phyloP scores from a whole-genome alignment of 2,113 vertebrate genomes.

The Saimiri boliviensis region DNA sequence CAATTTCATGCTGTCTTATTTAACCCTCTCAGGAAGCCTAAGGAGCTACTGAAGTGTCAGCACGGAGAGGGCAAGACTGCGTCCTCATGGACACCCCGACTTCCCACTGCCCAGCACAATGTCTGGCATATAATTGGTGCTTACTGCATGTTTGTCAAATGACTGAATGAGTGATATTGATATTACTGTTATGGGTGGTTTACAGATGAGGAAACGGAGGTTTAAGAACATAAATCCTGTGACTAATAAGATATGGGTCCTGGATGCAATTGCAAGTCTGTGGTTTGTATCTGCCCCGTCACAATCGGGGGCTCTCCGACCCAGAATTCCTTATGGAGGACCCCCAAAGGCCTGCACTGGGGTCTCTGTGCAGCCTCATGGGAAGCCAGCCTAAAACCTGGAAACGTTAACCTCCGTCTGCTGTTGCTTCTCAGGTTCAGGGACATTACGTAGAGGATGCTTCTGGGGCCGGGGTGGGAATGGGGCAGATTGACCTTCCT shows the following conservation, averaged over 20 bases:
- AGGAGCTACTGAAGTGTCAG: not conserved
- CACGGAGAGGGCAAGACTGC: not conserved
- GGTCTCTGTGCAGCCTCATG: fast-evolving
- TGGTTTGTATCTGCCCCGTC: not conserved
- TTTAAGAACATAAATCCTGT: fast-evolving
- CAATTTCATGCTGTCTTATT: not conserved
- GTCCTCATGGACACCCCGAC: not conserved
- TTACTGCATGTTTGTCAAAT: fast-evolving
- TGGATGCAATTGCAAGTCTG: not conserved
- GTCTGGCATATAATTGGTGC: fast-evolving
- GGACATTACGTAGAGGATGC: not conserved
- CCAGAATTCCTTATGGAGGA: not conserved
- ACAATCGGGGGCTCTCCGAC: not conserved
- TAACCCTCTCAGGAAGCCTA: too few relatives aligned
- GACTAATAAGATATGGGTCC: fast-evolving
- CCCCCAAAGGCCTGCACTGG: too few relatives aligned
- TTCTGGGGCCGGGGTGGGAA: too few relatives aligned
- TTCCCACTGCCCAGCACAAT: not conserved
- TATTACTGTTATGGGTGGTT: not conserved
- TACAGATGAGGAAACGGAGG: not conserved
- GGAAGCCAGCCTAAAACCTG: not conserved
- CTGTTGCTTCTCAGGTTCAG: not conserved
- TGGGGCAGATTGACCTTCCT: fast-evolving
- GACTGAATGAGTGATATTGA: not conserved
- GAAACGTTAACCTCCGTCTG: not conserved